Conservation (phyloP, 2,113 vertebrate species). For the Sardina pilchardus region DNA sequence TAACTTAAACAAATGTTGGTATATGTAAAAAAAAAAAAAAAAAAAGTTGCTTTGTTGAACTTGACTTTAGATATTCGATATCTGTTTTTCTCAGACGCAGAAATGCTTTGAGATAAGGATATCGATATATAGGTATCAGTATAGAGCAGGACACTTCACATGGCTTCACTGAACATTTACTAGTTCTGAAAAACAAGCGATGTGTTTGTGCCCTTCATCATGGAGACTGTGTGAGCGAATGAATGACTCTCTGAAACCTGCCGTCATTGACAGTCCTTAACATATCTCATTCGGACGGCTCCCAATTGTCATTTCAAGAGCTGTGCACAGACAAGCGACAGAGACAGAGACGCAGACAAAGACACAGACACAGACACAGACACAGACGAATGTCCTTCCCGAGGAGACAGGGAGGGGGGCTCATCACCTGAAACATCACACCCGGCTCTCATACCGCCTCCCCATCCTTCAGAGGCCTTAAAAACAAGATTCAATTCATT, state of each 20-base stretch:
- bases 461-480: constrained; percentile 9
- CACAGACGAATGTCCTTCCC: constrained; percentile 10
- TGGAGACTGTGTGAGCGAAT: background rate
- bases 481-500: background rate
- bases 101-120: background rate
- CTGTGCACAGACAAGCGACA: background rate
- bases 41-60: background rate
- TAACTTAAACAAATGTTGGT: background rate
- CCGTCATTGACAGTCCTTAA: background rate
- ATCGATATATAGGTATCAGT: background rate
- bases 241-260: background rate
- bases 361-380: background rate
- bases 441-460: background rate
- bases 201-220: background rate
- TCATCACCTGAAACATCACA: background rate
- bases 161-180: background rate
- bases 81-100: background rate
- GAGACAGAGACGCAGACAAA: background rate
- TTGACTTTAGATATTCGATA: background rate
- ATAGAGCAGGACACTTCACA: background rate
- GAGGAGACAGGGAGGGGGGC: background rate
- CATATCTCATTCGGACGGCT: background rate
- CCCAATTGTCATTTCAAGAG: background rate
- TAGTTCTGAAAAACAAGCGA: background rate
- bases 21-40: too few species aligned